Evolutionary conservation across 2,113 vertebrate species (phyloP), one percentile per base, ranked within the genome.

Genomic region (Chloroceryle aenea): DNA sequence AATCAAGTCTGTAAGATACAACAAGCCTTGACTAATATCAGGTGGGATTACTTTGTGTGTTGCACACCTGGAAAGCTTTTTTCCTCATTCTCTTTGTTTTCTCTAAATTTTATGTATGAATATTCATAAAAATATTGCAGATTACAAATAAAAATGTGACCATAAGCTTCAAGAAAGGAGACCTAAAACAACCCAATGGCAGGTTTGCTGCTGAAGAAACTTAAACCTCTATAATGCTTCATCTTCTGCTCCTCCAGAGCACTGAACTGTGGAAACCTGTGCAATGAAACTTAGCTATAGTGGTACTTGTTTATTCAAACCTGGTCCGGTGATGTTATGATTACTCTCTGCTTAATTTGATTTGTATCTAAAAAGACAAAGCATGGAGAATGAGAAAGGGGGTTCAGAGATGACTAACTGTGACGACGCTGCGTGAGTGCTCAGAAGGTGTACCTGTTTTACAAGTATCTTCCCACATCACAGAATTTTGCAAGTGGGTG

Each of bases 341-440:
- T 91, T 73, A 52, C 56, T 55, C 56, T n/a, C 18, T 53, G 53
- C 69, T 87, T 79, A 74, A 82, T 82, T 74, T 76, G 47, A 75
- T 86, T 83, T 88, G 56, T 74, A 47, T 81, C 77, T 89, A 55
- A 48, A 82, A 62, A 74, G 86, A 66, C 52, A 30, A 75, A n/a
- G 47, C 30, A 2, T 38, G 20, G 58, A 71, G 38, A 64, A 48
- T 59, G 68, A 55, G 66, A 72, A 83, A 25, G 17, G 13, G 22
- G 32, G 66, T 82, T 90, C 8, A 18, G 61, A 63, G 76, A 38
- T 90, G 58, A 85, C 58, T 63, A 75, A 91, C 67, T 5, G 12
- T 1, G 1, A 36, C 3, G 1, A 14, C 1, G 20, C 67, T 76
- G 25, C 6, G 3, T 25, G 66, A 52, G 43, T 0, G 0, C 48